Conservation (phyloP, 1,140 invertebrate species). For the Drosophila quadrilineata region DNA sequence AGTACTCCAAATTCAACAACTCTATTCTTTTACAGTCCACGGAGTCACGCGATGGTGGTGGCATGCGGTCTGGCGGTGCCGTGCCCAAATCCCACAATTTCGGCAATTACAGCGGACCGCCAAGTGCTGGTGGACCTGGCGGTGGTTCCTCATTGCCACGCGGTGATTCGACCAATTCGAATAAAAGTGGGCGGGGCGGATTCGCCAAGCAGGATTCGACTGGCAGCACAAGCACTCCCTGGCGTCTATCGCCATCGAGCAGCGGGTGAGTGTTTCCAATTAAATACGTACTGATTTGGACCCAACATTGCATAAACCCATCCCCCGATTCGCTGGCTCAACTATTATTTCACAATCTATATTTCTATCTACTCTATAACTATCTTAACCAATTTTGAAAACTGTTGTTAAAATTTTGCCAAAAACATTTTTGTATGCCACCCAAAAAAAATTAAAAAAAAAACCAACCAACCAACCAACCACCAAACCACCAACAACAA, state of each 20-base stretch:
- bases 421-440: slow-evolving; percentile 72
- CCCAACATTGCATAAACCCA: slow-evolving; percentile 28
- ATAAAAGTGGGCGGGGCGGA: slow-evolving; percentile 61
- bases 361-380: slow-evolving; percentile 5
- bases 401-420: slow-evolving; percentile 49
- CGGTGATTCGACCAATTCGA: slow-evolving; percentile 82
- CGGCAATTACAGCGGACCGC: slow-evolving; percentile 87
- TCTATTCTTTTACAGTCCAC: slow-evolving; percentile 81
- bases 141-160: slow-evolving; percentile 78
- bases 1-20: neutral
- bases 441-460: slow-evolving; percentile 37
- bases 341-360: slow-evolving; percentile 21
- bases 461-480: slow-evolving; percentile 41
- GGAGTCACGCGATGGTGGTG: slow-evolving; percentile 81
- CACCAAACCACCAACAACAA: slow-evolving; percentile 39
- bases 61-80: slow-evolving; percentile 82
- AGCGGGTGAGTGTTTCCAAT: slow-evolving; percentile 85
- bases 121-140: slow-evolving; percentile 68
- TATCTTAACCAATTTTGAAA: slow-evolving; percentile 42
- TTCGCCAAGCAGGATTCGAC: slow-evolving; percentile 89
- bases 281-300: slow-evolving; percentile 2
- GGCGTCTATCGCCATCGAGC: slow-evolving; percentile 90
- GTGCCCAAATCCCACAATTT: slow-evolving; percentile 94
- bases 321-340: slow-evolving; percentile 52
- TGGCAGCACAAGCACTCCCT: slow-evolving; percentile 85